Conservation (phyloP, 1,140 invertebrate genomes). For the Conopomorpha cramerella region DNA sequence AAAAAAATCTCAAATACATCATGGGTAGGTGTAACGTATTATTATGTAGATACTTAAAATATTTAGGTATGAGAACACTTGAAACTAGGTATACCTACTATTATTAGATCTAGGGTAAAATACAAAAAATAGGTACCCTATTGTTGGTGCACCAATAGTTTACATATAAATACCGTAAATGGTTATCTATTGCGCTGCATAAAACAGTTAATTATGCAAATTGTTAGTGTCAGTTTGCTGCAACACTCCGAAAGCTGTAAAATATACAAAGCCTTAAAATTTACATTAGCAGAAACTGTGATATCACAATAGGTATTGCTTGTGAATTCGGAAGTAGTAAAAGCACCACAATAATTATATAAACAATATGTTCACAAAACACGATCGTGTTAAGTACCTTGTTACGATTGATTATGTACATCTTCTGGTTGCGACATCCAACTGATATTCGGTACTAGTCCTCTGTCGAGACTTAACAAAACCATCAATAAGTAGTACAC, state of each 20-base stretch:
- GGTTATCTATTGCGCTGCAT: constrained; percentile 7
- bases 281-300: constrained; percentile 25
- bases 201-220: constrained; percentile 17
- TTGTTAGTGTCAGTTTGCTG: constrained; percentile 44
- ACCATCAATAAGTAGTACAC: background rate
- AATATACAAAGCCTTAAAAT: constrained; percentile 52
- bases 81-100: background rate
- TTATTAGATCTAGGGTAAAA: constrained; percentile 4
- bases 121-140: constrained; percentile 2
- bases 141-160: constrained; percentile 37
- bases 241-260: constrained; percentile 59
- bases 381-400: constrained; percentile 8
- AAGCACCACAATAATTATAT: constrained; percentile 39
- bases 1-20: background rate
- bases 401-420: constrained; percentile 30
- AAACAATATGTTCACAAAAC: constrained; percentile 15
- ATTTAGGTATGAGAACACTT: constrained; percentile 1
- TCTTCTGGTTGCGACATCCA: constrained; percentile 10
- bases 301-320: constrained; percentile 33
- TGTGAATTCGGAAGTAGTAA: constrained; percentile 26
- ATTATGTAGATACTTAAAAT: background rate
- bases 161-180: constrained; percentile 3
- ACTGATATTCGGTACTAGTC: too few relatives aligned
- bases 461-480: background rate
- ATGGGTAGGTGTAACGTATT: background rate